A percentile compares a stretch with the other conserved stretches of the same genome.
Conservation (phyloP, 2,888 invertebrate species). For the Peribatodes rhomboidaria region DNA sequence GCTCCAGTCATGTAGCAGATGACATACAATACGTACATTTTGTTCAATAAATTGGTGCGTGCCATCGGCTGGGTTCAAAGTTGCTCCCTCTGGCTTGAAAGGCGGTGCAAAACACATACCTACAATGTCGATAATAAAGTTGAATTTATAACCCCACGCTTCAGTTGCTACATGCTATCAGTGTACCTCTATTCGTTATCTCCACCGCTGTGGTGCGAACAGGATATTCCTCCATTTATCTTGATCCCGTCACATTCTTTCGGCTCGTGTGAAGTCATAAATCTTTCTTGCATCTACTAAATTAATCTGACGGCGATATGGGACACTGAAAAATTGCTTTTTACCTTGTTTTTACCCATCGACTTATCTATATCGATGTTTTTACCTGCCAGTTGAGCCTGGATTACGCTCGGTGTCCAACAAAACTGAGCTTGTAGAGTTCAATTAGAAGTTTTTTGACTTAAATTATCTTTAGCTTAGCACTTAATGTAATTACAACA, state of each 20-base stretch:
- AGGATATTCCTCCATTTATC: constrained; percentile 20
- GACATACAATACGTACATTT: no score
- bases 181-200: not conserved
- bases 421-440: not conserved
- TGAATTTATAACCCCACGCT: no score
- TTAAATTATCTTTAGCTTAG: no score
- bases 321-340: constrained; percentile 12
- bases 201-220: not conserved
- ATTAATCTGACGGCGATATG: constrained; percentile 17
- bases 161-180: not conserved
- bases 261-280: constrained; percentile 17
- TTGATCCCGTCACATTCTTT: constrained; percentile 19
- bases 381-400: not conserved
- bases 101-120: no score
- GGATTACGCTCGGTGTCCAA: not conserved
- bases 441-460: no score
- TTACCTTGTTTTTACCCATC: not conserved
- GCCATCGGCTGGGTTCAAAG: no score
- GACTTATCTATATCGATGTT: no score
- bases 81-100: no score
- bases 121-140: no score
- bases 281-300: constrained; percentile 27
- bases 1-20: no score
- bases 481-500: no score
- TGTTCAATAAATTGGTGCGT: no score